Conservation (phyloP, 2,113 vertebrate genomes). For the Triplophysa tibetana region DNA sequence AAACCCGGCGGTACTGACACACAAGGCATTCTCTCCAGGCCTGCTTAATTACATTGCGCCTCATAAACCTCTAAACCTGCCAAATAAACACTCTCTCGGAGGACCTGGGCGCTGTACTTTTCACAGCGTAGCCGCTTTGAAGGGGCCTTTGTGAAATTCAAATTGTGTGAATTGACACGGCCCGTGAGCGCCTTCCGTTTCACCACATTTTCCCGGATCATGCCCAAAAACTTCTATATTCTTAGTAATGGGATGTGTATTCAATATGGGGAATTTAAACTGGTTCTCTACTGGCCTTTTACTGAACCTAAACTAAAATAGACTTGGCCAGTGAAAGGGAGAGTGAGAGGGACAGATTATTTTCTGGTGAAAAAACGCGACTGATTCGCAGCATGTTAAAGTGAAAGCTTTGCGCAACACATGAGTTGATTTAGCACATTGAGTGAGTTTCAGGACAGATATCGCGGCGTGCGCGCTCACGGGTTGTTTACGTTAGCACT, state of each 20-base stretch:
- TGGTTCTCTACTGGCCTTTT: slow-evolving; percentile 14
- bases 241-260: slow-evolving; percentile 18
- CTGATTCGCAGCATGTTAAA: background rate
- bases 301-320: slow-evolving; percentile 1
- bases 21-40: slow-evolving; percentile 11
- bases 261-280: slow-evolving; percentile 22
- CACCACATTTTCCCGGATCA: background rate
- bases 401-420: slow-evolving; percentile 14
- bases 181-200: background rate
- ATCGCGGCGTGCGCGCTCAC: slow-evolving; percentile 11
- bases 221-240: slow-evolving; percentile 18
- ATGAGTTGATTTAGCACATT: slow-evolving; percentile 13
- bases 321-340: slow-evolving; percentile 1
- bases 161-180: slow-evolving; percentile 4
- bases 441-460: slow-evolving; percentile 15
- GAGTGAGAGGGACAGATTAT: background rate
- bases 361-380: background rate
- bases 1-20: slow-evolving; percentile 4
- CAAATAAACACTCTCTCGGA: slow-evolving; percentile 33
- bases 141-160: slow-evolving; percentile 17
- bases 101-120: slow-evolving; percentile 1
- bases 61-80: slow-evolving; percentile 47
- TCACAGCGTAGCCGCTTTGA: background rate
- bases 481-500: slow-evolving; percentile 20
- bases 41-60: slow-evolving; percentile 33